Base-by-base conservation (phyloP, 2,797 vertebrate genomes). In the Gymnopithys bicolor region DNA sequence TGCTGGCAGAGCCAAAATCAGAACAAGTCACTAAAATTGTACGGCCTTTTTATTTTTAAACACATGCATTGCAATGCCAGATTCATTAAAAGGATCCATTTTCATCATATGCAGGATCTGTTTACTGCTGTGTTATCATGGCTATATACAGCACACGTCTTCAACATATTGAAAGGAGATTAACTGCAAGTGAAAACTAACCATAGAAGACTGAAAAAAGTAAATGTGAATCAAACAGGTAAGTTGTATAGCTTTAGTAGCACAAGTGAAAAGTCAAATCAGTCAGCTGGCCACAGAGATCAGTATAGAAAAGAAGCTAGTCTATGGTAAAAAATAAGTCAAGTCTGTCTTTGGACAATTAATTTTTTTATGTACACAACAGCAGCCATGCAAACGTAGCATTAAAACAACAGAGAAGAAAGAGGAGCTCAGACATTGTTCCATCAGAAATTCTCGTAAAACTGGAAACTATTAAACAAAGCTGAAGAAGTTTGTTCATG, bases 61-160 rank as follows among this genome's bases (percentile, higher is more conserved):
- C 52, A 28, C n/a, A 32, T 0, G 0, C 27, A 7, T 4, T 28
- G 69, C 77, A 32, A 62, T 39, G 67, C n/a, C 87, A 78, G 70
- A 58, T 71, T 64, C 86, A 95, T 92, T 78, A 48, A 91, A 88
- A 82, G 80, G 77, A 90, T 84, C 55, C 51, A 71, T 84, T 88
- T 93, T 41, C 83, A 53, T 56, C 59, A 10, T n/a, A 58, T 5
- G 17, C 73, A 46, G 62, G 86, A 78, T 92, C 27, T 81, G 46
- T 78, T 91, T 81, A 52, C 80, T 69, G 58, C 69, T 92, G 46
- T 5, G 13, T 64, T 88, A 59, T 71, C 48, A 19, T 3, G 11
- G 66, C 74, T 80, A 27, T 8, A 19, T 19, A 52, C 41, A 75
- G 55, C 85, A 55, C 30, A 17, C 0, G 7, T 19, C 59, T 55